Conservation (phyloP, 2,113 vertebrate genomes). For the Halichoeres trimaculatus region DNA sequence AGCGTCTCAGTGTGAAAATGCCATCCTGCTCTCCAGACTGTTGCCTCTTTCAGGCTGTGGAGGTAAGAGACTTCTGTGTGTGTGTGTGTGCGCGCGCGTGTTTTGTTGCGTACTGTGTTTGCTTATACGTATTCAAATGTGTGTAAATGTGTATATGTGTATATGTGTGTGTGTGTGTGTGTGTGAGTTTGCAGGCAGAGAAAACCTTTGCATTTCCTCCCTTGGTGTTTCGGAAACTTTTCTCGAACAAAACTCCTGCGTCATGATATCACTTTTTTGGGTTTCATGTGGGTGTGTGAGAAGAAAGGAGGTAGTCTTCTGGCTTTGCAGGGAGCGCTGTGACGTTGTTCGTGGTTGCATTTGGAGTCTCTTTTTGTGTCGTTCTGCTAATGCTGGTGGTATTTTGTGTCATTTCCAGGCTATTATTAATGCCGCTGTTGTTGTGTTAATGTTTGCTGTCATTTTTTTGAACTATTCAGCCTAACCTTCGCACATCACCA, state of each 20-base stretch:
- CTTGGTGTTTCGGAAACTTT: slow-evolving; percentile 66
- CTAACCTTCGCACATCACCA: slow-evolving; percentile 20
- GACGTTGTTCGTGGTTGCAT: slow-evolving; percentile 56
- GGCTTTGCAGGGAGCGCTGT: slow-evolving; percentile 57
- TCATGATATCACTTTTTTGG: slow-evolving; percentile 63
- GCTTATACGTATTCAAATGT: not conserved
- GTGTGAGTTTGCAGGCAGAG: slow-evolving; percentile 32
- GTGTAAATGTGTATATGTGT: slow-evolving; percentile 7
- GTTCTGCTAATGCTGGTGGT: slow-evolving; percentile 19
- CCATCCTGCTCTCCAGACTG: slow-evolving; percentile 90
- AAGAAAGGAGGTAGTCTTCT: slow-evolving; percentile 45
- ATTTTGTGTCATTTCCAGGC: slow-evolving; percentile 46
- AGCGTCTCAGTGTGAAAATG: slow-evolving; percentile 84
- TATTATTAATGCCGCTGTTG: slow-evolving; percentile 10
- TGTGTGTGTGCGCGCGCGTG: slow-evolving; percentile 28
- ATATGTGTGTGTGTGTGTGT: not conserved
- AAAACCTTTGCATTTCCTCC: slow-evolving; percentile 20
- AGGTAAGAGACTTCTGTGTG: slow-evolving; percentile 85
- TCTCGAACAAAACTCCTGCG: slow-evolving; percentile 63
- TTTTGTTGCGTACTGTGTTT: slow-evolving; percentile 35
- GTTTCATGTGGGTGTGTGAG: slow-evolving; percentile 37
- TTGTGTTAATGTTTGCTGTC: slow-evolving; percentile 41
- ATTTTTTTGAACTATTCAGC: slow-evolving; percentile 40
- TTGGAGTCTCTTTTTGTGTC: slow-evolving; percentile 33
- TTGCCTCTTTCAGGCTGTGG: slow-evolving; percentile 90